phyloP scores from a whole-genome alignment of 1,140 invertebrate genomes.

The Mya arenaria region DNA sequence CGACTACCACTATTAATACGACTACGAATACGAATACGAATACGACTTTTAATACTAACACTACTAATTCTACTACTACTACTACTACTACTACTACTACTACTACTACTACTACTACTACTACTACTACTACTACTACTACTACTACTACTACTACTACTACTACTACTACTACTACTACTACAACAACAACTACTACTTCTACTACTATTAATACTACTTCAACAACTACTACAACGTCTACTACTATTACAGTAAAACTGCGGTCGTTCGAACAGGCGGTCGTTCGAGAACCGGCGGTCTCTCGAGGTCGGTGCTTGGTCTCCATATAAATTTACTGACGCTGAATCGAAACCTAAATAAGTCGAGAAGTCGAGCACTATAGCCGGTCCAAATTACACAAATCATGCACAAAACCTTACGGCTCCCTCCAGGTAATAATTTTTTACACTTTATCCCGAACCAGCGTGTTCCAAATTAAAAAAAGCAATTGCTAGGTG shows the following conservation, averaged over 20 bases:
- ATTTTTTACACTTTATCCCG: too few species aligned
- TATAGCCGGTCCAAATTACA: too few species aligned
- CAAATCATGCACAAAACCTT: too few species aligned
- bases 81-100: slow-evolving; percentile 6
- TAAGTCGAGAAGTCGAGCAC: too few species aligned
- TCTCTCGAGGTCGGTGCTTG: too few species aligned
- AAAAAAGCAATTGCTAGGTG: too few species aligned
- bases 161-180: slow-evolving; percentile 18
- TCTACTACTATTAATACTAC: slow-evolving; percentile 9
- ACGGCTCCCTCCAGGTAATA: too few species aligned
- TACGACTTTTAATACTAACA: not conserved
- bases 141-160: slow-evolving; percentile 24
- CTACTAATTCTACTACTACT: not conserved
- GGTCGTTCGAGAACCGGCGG: too few species aligned
- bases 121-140: slow-evolving; percentile 15
- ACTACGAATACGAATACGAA: not conserved
- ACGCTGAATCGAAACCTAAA: too few species aligned
- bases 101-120: slow-evolving; percentile 9
- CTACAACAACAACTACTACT: slow-evolving; percentile 8
- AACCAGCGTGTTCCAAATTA: too few species aligned
- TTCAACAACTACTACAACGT: not conserved
- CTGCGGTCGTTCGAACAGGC: too few species aligned
- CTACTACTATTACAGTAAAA: slow-evolving; percentile 2
- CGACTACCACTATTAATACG: not conserved
- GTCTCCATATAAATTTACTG: too few species aligned